phyloP scores from a whole-genome alignment of 2,113 vertebrate genomes.

The Pseudorectes ferrugineus region DNA sequence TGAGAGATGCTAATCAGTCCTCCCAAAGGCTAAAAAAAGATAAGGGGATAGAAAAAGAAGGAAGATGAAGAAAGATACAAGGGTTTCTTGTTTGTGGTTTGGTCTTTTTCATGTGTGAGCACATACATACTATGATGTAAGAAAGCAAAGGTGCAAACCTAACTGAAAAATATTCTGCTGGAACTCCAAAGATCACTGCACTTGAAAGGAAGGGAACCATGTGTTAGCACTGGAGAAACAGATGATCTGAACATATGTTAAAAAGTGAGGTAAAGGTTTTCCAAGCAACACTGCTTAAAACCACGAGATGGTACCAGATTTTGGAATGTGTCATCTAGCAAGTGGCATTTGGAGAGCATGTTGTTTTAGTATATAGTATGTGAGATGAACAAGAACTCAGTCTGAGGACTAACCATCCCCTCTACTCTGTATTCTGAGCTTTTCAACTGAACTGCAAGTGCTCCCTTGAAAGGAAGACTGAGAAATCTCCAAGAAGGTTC shows the following conservation, averaged over 20 bases:
- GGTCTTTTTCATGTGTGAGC: background rate
- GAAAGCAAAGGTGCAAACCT: background rate
- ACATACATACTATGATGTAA: background rate
- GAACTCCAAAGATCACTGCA: background rate
- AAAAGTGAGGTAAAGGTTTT: background rate
- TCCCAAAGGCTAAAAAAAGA: background rate
- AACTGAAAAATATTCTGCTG: background rate
- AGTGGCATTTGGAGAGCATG: background rate
- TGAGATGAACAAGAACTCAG: background rate
- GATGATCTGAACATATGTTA: background rate
- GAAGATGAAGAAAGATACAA: background rate
- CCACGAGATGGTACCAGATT: background rate
- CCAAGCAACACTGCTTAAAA: background rate
- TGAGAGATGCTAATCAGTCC: conserved; percentile 10
- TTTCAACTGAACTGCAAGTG: background rate
- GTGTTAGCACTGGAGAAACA: background rate
- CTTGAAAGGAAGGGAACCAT: background rate
- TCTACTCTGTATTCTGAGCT: background rate
- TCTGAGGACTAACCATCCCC: background rate
- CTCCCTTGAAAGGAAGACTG: background rate
- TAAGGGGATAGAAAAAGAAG: background rate
- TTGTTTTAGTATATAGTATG: background rate
- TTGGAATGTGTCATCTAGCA: background rate
- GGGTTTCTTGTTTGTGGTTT: background rate
- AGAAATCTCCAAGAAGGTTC: background rate